Evolutionary conservation across 1,140 invertebrate species (phyloP).

Genomic region (Ceratosolen fusciceps): DNA sequence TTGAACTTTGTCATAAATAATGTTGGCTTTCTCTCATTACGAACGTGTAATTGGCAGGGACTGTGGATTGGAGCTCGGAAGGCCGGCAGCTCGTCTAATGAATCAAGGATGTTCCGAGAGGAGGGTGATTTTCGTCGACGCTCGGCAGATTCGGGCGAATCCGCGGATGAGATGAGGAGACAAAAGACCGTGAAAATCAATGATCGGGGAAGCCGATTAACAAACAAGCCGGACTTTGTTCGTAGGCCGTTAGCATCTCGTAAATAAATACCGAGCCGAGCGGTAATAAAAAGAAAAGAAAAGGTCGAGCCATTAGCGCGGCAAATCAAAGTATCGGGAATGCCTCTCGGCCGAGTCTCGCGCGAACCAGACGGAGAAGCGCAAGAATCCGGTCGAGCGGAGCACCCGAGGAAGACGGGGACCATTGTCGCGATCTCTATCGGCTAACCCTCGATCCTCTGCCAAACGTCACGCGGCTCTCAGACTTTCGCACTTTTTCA

Average conservation of each 20-base stretch:
- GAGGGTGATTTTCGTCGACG: no score
- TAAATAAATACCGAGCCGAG: not conserved
- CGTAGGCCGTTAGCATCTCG: not conserved
- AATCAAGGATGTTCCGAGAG: no score
- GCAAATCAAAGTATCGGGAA: not conserved
- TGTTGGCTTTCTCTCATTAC: no score
- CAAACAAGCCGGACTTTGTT: not conserved
- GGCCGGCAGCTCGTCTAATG: no score
- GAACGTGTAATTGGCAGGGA: no score
- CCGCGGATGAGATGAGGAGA: no score
- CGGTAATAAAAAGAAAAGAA: not conserved
- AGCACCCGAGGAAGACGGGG: not conserved
- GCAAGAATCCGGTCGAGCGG: not conserved
- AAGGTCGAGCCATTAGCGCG: not conserved
- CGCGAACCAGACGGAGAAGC: not conserved
- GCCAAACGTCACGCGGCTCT: not conserved
- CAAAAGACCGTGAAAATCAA: no score
- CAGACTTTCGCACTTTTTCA: not conserved
- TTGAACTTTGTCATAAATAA: no score
- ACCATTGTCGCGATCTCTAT: slow-evolving; percentile 11
- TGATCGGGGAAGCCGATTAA: not conserved
- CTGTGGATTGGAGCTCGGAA: no score
- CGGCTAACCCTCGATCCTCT: not conserved
- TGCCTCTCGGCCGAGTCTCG: not conserved
- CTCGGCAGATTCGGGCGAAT: no score